Evolutionary conservation across 2,888 invertebrate genomes (phyloP), one percentile per base, ranked within the genome.

Genomic region (Ferrisia virgata): DNA sequence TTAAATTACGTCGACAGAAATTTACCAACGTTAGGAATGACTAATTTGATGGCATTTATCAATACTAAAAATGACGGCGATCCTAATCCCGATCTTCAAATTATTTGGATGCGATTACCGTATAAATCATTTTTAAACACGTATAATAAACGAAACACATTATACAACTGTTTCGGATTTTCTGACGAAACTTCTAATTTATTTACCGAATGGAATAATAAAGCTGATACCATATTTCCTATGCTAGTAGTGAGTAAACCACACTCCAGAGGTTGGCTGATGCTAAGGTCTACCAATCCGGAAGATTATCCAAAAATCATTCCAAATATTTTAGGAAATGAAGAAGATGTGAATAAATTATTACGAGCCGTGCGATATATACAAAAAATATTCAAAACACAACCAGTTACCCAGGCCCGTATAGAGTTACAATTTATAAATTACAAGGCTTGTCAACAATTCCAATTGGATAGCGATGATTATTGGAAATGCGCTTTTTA

Each of bases 291-390:
- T 0, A 88, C 88, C 0, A 88, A 93, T 87, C 92, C 93, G 0
- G 87, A 89, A 31, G 91, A 92, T 6, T 89, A 90, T 83, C 93
- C 93, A 0, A 86, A 90, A 31, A 92, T 94, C 72, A 89, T 91
- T 86, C 89, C 93, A 0, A 92, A 93, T 86, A 94, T 93, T 88
- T 90, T 94, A 31, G 87, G 89, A 0, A 90, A 92, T 18, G 87
- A 88, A 0, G 88, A 89, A 84, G 93, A 94, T 87, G 86, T 91
- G 0, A 87, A 90, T 31, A 90, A 89, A 0, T 88, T 92, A 1
- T 88, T 91, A 79, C 88, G 91, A 47, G 91, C 90, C 9, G 89
- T 91, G n/a, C 89, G 89, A 81, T 89, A 89, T 64, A 86, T 89
- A 11, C 86, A 88, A 13, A 88, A 88, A 82, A 86, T 91, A 13